Base-by-base conservation (phyloP, 1,140 invertebrate species). In the Gryon sp. region DNA sequence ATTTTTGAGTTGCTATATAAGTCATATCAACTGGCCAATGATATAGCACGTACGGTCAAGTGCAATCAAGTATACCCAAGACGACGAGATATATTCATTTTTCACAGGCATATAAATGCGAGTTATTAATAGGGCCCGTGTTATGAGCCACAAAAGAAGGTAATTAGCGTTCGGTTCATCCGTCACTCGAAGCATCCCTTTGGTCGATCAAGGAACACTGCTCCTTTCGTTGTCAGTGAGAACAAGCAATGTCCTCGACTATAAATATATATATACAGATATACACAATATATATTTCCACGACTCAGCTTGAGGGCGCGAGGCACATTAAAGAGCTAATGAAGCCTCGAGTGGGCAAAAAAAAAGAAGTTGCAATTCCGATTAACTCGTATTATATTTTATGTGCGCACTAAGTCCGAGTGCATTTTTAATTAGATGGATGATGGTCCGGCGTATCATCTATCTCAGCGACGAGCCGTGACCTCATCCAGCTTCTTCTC, bases 141-240 rank as follows among this genome's bases (percentile, higher is more conserved):
- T 85, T 85, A 84, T 74, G 72, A 75, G 66, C 78, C 73, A 83
- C 81, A 80, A 86, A 80, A 84, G 85, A 81, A 84, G 82, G 80
- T 86, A 87, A 86, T 87, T 87, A 87, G 82, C 80, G 79, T 78
- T 73, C 63, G 76, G 84, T 83, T 84, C 84, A 87, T 87, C 83
- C 85, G 83, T 86, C 86, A 87, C 80, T 82, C 80, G 26, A 45
- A 78, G 50, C 65, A 81, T 77, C 83, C 65, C 78, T 72, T 57
- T 74, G 62, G 32, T 52, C 60, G 65, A 48, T 66, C 34, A 63
- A 78, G 40, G 22, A 73, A 53, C 48, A 62, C 46, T 53, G 48
- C 46, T 62, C 55, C 40, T 30, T 34, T 70, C 57, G 34, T 66
- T 76, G 73, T 46, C 69, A 70, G n/a, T n/a, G n/a, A n/a, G 60